A percentile compares a stretch with the other conserved stretches of the same genome.
Conservation (phyloP, 30 jellyfish, hydroid and myxozoan genomes). For the Aurelia aurita region DNA sequence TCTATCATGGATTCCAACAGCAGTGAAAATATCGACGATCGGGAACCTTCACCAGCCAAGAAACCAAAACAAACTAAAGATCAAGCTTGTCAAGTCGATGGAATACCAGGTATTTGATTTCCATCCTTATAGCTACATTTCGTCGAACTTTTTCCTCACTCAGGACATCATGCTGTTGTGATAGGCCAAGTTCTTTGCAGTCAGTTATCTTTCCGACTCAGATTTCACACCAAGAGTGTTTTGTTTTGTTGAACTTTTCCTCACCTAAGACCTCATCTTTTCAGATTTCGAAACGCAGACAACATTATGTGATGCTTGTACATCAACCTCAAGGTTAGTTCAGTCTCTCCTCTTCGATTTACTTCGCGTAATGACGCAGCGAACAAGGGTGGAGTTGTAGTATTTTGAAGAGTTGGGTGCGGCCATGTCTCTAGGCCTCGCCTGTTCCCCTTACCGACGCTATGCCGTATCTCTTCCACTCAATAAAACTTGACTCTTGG, state of each 20-base stretch:
- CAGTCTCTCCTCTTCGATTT: neutral
- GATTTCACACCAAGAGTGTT: conserved; percentile 1
- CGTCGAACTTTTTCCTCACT: neutral
- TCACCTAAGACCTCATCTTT: neutral
- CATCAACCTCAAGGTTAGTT: conserved; percentile 85
- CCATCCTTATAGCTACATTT: neutral
- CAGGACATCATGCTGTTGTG: conserved; percentile 1
- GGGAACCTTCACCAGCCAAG: conserved; percentile 50
- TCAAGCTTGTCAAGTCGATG: conserved; percentile 89
- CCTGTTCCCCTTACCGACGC: conserved; percentile 38
- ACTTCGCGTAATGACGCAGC: conserved; percentile 1
- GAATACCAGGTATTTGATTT: conserved; percentile 57
- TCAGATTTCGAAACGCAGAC: conserved; percentile 57
- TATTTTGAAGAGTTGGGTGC: conserved; percentile 66
- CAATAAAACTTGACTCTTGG: no score
- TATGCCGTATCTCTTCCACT: no score
- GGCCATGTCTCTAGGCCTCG: conserved; percentile 74
- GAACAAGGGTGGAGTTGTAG: conserved; percentile 65
- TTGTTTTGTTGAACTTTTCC: neutral
- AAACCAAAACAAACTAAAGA: conserved; percentile 71
- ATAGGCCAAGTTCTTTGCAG: neutral
- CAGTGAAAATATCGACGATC: conserved; percentile 22
- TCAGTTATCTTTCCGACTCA: neutral
- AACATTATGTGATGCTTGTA: conserved; percentile 86
- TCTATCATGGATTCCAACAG: conserved; percentile 31